Evolutionary conservation across 1,140 invertebrate genomes (phyloP), one percentile per base, ranked within the genome.

Genomic region (Trichogramma pretiosum): DNA sequence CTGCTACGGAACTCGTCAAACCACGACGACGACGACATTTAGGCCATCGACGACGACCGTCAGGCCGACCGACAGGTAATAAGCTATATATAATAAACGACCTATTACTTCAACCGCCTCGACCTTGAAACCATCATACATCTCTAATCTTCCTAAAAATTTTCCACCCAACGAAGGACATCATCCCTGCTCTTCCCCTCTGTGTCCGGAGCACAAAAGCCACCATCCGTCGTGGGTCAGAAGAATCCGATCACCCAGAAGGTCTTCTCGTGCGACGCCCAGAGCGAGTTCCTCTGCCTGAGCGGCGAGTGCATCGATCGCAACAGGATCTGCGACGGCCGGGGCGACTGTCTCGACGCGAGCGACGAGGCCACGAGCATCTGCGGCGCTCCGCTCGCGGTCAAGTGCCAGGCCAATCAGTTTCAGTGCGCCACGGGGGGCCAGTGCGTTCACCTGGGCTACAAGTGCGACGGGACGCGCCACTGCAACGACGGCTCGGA

Each of bases 341-440:
- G 64, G 3, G 59, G 60, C 24, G 77, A 87, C 40, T 89, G 85
- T 58, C 41, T 65, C 0, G 81, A 86, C 54, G 74, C 75, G 9
- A 83, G 83, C 3, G 88, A 91, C 61, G 87, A 84, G 52, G 67
- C 66, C 30, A 34, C 17, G 2, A 18, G 9, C 2, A 42, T 26
- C 13, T 24, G 5, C 17, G 18, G 35, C 17, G n/a, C 32, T 8
- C 13, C 13, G 10, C 7, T 5, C n/a, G 5, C 3, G 8, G 19
- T 17, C 11, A 24, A 18, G 10, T 2, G 28, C 1, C 0, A 40
- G 8, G n/a, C 24, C 22, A 21, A 21, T 22, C 5, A 23, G 3
- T 36, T 17, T 3, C 32, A 19, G 9, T 70, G 68, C 30, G 3
- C 0, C 0, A 0, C 1, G 0, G 60, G 59, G 22, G 65, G 67